phyloP scores from a whole-genome alignment of 2,113 vertebrate species.

The Colinus virginianus region DNA sequence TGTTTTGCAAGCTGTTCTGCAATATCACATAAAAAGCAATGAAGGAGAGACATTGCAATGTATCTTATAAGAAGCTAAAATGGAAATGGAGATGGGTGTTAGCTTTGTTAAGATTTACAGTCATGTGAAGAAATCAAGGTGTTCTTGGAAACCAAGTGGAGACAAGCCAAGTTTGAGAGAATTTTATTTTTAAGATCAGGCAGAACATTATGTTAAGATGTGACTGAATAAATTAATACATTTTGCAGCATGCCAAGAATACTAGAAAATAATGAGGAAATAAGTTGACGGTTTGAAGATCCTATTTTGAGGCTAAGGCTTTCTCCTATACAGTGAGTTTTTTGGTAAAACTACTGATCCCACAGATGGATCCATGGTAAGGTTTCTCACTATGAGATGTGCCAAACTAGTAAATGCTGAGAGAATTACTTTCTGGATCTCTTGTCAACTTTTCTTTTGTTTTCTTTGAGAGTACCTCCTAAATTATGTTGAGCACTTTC shows the following conservation, averaged over 20 bases:
- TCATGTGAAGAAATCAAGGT: background rate
- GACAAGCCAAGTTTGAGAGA: background rate
- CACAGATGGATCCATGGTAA: background rate
- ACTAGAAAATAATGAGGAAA: background rate
- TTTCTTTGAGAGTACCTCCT: fast-evolving
- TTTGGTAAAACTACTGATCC: background rate
- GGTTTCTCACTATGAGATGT: background rate
- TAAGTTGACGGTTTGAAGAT: background rate
- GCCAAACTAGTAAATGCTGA: background rate
- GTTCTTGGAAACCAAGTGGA: background rate
- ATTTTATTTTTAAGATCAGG: background rate
- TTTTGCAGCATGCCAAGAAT: background rate
- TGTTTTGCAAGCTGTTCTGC: constrained; percentile 57
- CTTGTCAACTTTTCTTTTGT: background rate
- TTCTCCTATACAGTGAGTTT: background rate
- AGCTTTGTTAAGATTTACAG: constrained; percentile 11
- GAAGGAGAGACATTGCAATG: background rate
- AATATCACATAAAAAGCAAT: constrained; percentile 37
- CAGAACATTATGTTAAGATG: background rate
- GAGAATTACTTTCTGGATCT: background rate
- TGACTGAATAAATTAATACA: background rate
- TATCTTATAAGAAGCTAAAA: background rate
- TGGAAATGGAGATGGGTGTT: background rate
- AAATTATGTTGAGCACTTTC: background rate
- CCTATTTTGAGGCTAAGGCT: background rate